Conservation (phyloP, 2,888 invertebrate genomes). For the Stegana nigrithorax region DNA sequence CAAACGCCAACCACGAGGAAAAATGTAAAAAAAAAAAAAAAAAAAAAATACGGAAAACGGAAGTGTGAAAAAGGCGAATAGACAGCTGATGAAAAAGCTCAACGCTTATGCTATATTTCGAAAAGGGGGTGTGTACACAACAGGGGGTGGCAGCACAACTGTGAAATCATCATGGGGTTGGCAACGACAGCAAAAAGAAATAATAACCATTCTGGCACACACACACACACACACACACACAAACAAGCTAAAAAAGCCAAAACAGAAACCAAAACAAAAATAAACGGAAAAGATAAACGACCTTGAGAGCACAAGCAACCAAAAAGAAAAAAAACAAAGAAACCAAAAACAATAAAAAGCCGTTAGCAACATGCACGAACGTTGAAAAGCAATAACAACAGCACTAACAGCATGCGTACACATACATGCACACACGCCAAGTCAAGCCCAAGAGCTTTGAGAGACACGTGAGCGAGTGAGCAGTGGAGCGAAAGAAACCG, state of each 20-base stretch:
- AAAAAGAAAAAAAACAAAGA: not conserved
- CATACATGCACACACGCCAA: too few species aligned
- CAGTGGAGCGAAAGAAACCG: not conserved
- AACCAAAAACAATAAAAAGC: not conserved
- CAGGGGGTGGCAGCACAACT: conserved; percentile 2
- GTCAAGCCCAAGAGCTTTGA: too few species aligned
- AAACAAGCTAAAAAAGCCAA: too few species aligned
- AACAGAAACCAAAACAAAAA: too few species aligned
- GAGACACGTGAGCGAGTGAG: too few species aligned
- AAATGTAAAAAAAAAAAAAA: too few species aligned
- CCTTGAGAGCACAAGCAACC: conserved; percentile 1
- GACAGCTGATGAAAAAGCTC: conserved; percentile 11
- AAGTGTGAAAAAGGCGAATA: not conserved
- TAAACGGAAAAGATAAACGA: not conserved
- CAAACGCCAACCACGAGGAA: not conserved
- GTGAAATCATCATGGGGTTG: conserved; percentile 14
- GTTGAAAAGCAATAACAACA: not conserved
- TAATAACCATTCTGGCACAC: too few species aligned
- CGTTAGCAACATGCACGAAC: conserved; percentile 15
- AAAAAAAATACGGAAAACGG: conserved; percentile 1
- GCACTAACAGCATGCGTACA: not conserved
- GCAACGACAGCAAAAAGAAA: too few species aligned
- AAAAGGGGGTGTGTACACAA: conserved; percentile 15
- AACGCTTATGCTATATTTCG: not conserved
- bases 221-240: not conserved